Evolutionary conservation across 2,113 vertebrate genomes (phyloP).

Genomic region (Corythoichthys haematopterus): DNA sequence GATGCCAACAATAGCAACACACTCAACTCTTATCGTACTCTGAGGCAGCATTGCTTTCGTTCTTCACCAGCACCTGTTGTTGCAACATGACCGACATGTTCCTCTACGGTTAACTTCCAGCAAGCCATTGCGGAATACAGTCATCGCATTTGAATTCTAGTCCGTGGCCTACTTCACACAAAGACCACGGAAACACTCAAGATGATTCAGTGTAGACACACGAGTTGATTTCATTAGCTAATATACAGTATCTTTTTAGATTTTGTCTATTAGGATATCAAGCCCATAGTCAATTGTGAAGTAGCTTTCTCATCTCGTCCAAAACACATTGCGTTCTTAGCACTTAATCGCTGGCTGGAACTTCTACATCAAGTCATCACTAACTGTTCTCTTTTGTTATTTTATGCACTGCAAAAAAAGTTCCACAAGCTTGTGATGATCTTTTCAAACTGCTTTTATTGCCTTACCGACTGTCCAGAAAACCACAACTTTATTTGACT

Average conservation of each 20-base stretch:
- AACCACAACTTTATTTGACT: conserved; percentile 1
- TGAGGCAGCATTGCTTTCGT: not conserved
- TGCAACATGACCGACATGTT: conserved; percentile 4
- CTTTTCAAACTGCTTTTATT: conserved; percentile 9
- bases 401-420: not conserved
- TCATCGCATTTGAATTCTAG: not conserved
- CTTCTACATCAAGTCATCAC: not conserved
- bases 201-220: not conserved
- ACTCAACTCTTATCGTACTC: not conserved
- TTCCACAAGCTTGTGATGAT: not conserved
- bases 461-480: not conserved
- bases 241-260: not conserved
- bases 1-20: conserved; percentile 11
- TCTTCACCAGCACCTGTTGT: conserved; percentile 7
- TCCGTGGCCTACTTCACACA: not conserved
- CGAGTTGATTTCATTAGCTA: not conserved
- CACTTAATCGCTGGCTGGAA: no score
- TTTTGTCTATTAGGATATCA: not conserved
- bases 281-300: not conserved
- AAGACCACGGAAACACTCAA: not conserved
- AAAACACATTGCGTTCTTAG: not conserved
- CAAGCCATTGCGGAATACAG: not conserved
- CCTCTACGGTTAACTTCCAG: not conserved
- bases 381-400: not conserved
- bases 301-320: not conserved